A percentile compares a stretch with the other conserved stretches of the same genome.
Evolutionary conservation across 2,888 invertebrate genomes (phyloP).

Genomic region (Neoaliturus tenellus): DNA sequence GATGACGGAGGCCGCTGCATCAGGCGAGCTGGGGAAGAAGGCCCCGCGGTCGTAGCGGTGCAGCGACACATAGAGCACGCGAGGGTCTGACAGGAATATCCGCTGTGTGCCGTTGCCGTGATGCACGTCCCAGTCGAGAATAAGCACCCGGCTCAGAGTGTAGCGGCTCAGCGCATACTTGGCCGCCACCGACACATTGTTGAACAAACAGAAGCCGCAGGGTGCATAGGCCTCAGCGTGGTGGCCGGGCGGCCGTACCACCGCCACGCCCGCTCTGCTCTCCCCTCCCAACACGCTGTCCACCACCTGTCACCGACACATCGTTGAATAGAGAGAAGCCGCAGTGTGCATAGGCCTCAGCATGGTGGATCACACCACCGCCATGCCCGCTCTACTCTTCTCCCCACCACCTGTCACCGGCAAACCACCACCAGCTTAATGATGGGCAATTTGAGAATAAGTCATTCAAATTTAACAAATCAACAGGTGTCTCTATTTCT

Average conservation of each 20-base stretch:
- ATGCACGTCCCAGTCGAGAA: slow-evolving; percentile 98
- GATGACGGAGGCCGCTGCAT: slow-evolving; percentile 80
- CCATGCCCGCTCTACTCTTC: slow-evolving; percentile 83
- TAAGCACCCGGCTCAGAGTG: slow-evolving; percentile 72
- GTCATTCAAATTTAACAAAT: too few species aligned
- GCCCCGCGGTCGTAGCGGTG: slow-evolving; percentile 87
- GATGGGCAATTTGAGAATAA: too few species aligned
- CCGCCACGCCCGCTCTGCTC: slow-evolving; percentile 85
- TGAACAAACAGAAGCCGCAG: slow-evolving; percentile 94
- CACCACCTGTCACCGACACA: slow-evolving; percentile 78
- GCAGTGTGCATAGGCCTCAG: slow-evolving; percentile 82
- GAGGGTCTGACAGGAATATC: slow-evolving; percentile 83
- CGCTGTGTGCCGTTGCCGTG: slow-evolving; percentile 96
- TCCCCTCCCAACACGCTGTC: slow-evolving; percentile 81
- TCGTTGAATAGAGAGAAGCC: slow-evolving; percentile 96
- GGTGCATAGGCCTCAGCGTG: slow-evolving; percentile 87
- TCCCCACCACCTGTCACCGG: slow-evolving; percentile 77
- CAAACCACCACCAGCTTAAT: too few species aligned
- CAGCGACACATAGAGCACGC: slow-evolving; percentile 92
- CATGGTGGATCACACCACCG: slow-evolving; percentile 95
- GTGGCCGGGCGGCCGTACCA: slow-evolving; percentile 94
- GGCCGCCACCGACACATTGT: slow-evolving; percentile 91
- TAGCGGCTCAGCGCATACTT: slow-evolving; percentile 80
- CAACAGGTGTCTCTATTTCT: too few species aligned
- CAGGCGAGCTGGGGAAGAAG: slow-evolving; percentile 90